Conservation (phyloP, 2,888 invertebrate species). For the Chrysolina oricalcia region DNA sequence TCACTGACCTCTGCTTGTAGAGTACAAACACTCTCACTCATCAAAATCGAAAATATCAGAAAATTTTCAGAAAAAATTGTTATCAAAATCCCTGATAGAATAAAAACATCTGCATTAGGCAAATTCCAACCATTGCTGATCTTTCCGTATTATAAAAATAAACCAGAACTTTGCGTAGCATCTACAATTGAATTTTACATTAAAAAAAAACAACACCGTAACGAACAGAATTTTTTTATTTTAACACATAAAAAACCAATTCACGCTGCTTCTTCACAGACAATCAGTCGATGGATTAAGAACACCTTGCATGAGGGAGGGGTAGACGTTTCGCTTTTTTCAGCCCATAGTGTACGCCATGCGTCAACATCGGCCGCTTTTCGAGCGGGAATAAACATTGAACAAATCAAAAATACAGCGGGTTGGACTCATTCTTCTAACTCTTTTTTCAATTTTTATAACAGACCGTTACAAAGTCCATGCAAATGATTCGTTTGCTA, state of each 20-base stretch:
- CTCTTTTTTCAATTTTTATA: not conserved
- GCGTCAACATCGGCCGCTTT: conserved; percentile 28
- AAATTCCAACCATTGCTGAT: conserved; percentile 23
- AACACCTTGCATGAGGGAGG: conserved; percentile 28
- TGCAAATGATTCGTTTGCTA: not conserved
- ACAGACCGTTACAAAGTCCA: not conserved
- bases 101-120: not conserved
- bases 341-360: conserved; percentile 27
- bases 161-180: no score
- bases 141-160: conserved; percentile 14
- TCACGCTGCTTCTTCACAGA: conserved; percentile 17
- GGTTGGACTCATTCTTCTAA: conserved; percentile 14
- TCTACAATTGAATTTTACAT: conserved; percentile 12
- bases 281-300: no score
- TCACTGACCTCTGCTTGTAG: conserved; percentile 22
- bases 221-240: no score
- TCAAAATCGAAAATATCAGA: not conserved
- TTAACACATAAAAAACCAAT: no score
- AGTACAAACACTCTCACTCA: conserved; percentile 26
- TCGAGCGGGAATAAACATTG: conserved; percentile 15
- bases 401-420: conserved; percentile 22
- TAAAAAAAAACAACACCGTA: conserved; percentile 4
- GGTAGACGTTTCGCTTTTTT: conserved; percentile 23
- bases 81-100: not conserved
- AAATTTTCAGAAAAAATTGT: not conserved